Conservation (phyloP, 2,888 invertebrate species). For the Phengaris arion region DNA sequence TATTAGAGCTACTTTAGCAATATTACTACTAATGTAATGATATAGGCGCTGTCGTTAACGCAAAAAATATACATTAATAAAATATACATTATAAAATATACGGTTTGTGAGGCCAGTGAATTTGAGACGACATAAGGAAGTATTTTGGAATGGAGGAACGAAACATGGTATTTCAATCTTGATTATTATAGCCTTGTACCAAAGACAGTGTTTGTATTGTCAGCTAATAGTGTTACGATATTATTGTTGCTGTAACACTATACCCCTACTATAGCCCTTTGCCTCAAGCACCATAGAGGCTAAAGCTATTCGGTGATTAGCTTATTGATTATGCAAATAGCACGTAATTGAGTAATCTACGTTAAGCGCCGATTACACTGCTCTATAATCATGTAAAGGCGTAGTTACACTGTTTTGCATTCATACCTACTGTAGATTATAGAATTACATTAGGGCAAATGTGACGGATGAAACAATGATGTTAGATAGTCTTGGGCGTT, state of each 20-base stretch:
- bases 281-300: background rate
- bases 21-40: too few relatives aligned
- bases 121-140: too few relatives aligned
- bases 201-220: background rate
- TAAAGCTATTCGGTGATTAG: constrained; percentile 11
- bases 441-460: too few relatives aligned
- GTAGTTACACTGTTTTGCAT: background rate
- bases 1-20: too few relatives aligned
- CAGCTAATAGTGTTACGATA: background rate
- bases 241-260: background rate
- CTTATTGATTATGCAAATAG: constrained; percentile 20
- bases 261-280: background rate
- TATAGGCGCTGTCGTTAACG: too few relatives aligned
- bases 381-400: background rate
- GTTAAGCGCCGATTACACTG: constrained; percentile 4
- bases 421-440: background rate
- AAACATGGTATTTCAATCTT: background rate
- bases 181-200: background rate
- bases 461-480: too few relatives aligned
- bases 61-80: too few relatives aligned
- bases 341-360: background rate
- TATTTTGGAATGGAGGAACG: too few relatives aligned
- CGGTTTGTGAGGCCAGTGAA: too few relatives aligned
- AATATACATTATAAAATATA: too few relatives aligned
- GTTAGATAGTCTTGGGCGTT: too few relatives aligned